Base-by-base conservation (phyloP, 2,888 invertebrate genomes). In the Crematogaster levior region DNA sequence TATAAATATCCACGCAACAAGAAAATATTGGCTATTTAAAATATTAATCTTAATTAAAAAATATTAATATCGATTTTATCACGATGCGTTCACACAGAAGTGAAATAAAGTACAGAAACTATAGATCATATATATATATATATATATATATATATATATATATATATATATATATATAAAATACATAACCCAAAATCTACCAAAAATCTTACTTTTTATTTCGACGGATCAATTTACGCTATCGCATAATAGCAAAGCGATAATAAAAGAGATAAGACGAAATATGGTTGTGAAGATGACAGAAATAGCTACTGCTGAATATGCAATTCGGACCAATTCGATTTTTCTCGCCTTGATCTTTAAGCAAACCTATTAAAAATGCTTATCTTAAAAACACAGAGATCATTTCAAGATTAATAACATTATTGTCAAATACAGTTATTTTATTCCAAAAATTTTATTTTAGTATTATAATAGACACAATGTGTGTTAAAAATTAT, bases 141-240 rank as follows among this genome's bases (percentile, higher is more conserved):
- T n/a, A n/a, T n/a, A n/a, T n/a, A n/a, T n/a, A n/a, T n/a, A n/a
- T n/a, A n/a, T n/a, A n/a, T n/a, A n/a, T n/a, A n/a, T n/a, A n/a
- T n/a, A n/a, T n/a, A n/a, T n/a, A n/a, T n/a, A n/a, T n/a, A n/a
- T n/a, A n/a, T n/a, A n/a, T n/a, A n/a, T n/a, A n/a, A n/a, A n/a
- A n/a, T n/a, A n/a, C n/a, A n/a, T n/a, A n/a, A n/a, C n/a, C n/a
- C n/a, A n/a, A n/a, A n/a, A n/a, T n/a, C 12, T 48, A 48, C 12
- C 24, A n/a, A 37, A 74, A 73, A 74, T 61, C 48, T 46, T 61
- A 51, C 48, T 15, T 74, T 51, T 30, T 51, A 12, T 51, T 48
- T 48, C 74, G 48, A n/a, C 60, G 48, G 24, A 61, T 61, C 61
- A 61, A 74, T 61, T 24, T 48, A 34, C 34, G 4, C 15, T 10